A percentile compares a stretch with the other conserved stretches of the same genome.
phyloP scores from a whole-genome alignment of 2,797 vertebrate genomes.

The Enteromius unitaeniatus region DNA sequence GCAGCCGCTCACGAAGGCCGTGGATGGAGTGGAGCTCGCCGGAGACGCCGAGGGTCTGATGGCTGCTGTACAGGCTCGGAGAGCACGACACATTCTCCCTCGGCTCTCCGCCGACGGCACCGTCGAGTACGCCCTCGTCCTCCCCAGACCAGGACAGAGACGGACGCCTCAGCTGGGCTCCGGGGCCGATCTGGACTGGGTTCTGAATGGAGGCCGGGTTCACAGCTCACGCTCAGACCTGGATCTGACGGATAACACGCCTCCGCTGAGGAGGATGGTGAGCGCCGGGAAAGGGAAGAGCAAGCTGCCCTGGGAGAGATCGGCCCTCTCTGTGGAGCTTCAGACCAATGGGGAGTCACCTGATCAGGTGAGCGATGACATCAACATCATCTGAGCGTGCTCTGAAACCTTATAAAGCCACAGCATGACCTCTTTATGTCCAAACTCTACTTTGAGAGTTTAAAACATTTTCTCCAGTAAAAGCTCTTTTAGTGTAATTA shows the following conservation, averaged over 20 bases:
- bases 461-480: background rate
- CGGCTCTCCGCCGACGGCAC: constrained; percentile 79
- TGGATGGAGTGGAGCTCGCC: constrained; percentile 84
- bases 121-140: constrained; percentile 83
- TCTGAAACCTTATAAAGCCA: background rate
- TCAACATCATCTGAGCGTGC: background rate
- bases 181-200: constrained; percentile 88
- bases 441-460: background rate
- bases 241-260: constrained; percentile 65
- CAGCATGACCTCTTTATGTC: background rate
- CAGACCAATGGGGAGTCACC: constrained; percentile 64
- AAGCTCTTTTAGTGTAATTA: background rate
- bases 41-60: constrained; percentile 83
- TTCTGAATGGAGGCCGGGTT: constrained; percentile 80
- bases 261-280: constrained; percentile 80
- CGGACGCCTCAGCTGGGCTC: constrained; percentile 67
- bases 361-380: constrained; percentile 72
- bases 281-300: constrained; percentile 91
- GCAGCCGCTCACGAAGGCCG: constrained; percentile 82
- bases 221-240: constrained; percentile 78
- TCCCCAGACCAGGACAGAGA: constrained; percentile 77
- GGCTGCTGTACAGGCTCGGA: constrained; percentile 86
- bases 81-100: constrained; percentile 84
- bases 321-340: constrained; percentile 58
- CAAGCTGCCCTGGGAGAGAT: constrained; percentile 92